Base-by-base conservation (phyloP, 2,888 invertebrate species). In the Lathronympha strigana region DNA sequence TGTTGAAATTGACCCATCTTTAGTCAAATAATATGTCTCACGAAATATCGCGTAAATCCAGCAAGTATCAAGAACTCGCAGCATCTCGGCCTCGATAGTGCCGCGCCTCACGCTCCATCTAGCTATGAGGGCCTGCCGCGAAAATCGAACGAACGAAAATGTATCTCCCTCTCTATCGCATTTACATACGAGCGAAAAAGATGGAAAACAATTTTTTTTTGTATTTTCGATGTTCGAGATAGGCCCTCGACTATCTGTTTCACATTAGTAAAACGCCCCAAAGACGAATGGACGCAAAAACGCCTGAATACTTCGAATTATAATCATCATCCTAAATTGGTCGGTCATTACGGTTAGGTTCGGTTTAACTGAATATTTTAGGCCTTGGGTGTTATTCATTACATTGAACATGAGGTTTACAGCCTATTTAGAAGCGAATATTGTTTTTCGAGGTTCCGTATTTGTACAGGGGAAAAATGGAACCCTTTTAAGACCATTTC, bases 41-140 rank as follows among this genome's bases (percentile, higher is more conserved):
- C 38, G 28, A 31, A 51, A n/a, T 47, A 31, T 51, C 47, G n/a
- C n/a, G n/a, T n/a, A n/a, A 53, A 43, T 25, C 2, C 13, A 15
- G 40, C 57, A 81, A 85, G 79, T 83, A 84, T 78, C 86, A 88
- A 86, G 51, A 25, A n/a, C 1, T 1, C 0, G 67, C 25, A 8
- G 15, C 74, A 76, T 75, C 73, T 74, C 84, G 90, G 87, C 90
- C 90, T 88, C 90, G 87, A 87, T 90, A 86, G 83, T 82, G 83
- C 71, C 71, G 74, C 69, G 82, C 84, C 83, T 81, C 78, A 81
- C 83, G 81, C 78, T 84, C 80, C 81, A 83, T 82, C 84, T 81
- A 80, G 76, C 80, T 76, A n/a, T n/a, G n/a, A n/a, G n/a, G n/a
- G n/a, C n/a, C n/a, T n/a, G n/a, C n/a, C n/a, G n/a, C n/a, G n/a